Evolutionary conservation across 2,113 vertebrate species (phyloP).

Genomic region (Phaethornis superciliosus): DNA sequence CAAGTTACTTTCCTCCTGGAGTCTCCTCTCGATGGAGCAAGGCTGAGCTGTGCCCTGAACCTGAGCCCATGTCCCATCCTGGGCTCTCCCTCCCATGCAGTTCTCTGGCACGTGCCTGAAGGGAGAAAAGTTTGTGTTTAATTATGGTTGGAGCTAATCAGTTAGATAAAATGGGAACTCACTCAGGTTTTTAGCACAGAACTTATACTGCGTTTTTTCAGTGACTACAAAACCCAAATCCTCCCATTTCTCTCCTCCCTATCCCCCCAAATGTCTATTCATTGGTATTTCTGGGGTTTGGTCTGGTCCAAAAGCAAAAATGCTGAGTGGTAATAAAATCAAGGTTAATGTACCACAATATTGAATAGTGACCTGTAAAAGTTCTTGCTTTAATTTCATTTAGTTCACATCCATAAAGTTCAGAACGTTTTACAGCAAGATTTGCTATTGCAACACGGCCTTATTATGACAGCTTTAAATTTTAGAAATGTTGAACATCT

Average conservation of each 20-base stretch:
- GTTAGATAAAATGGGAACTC: neutral
- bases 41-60: neutral
- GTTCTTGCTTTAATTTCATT: constrained; percentile 38
- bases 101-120: rapidly evolving
- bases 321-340: neutral
- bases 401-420: constrained; percentile 16
- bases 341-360: constrained; percentile 57
- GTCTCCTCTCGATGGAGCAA: neutral
- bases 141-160: neutral
- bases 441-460: constrained; percentile 9
- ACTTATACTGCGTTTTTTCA: neutral
- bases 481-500: constrained; percentile 44
- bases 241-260: neutral
- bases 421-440: constrained; percentile 22
- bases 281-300: neutral
- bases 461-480: constrained; percentile 54
- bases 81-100: rapidly evolving
- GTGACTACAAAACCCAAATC: neutral
- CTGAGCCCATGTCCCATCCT: neutral
- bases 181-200: neutral
- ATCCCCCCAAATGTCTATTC: neutral
- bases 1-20: neutral
- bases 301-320: constrained; percentile 32
- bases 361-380: constrained; percentile 56
- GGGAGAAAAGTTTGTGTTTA: neutral